Percentiles rank a stretch among this genome's conserved stretches.
Conservation (phyloP, 92 coral and sea anemone species). For the Plumapathes pennacea region DNA sequence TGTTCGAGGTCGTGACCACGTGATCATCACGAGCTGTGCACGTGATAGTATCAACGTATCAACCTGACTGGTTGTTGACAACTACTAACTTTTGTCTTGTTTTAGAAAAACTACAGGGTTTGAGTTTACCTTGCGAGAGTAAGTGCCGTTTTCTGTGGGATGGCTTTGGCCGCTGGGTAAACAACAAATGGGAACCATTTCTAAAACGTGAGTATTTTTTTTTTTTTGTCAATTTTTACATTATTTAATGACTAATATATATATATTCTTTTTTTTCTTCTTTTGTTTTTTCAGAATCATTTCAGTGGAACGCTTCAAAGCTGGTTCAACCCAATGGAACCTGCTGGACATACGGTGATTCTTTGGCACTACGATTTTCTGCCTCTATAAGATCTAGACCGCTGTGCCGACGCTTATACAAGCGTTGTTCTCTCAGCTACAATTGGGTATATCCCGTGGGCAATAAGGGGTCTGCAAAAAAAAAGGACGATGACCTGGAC, state of each 20-base stretch:
- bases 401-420: constrained; percentile 58
- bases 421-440: constrained; percentile 55
- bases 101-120: constrained; percentile 9
- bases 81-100: not conserved
- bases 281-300: no score
- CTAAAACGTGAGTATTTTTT: constrained; percentile 58
- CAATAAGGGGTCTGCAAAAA: constrained; percentile 11
- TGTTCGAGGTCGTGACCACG: no score
- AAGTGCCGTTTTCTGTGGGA: constrained; percentile 74
- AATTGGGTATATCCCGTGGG: constrained; percentile 82
- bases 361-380: constrained; percentile 52
- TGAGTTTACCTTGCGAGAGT: constrained; percentile 8
- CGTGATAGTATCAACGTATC: no score
- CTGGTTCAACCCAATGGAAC: constrained; percentile 32
- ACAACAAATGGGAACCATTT: constrained; percentile 62
- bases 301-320: constrained; percentile 19
- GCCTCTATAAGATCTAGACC: constrained; percentile 25
- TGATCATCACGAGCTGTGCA: no score
- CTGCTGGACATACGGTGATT: constrained; percentile 82
- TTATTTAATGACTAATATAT: no score
- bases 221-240: no score
- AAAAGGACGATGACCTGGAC: constrained; percentile 56
- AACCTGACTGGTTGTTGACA: no score
- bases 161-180: constrained; percentile 82
- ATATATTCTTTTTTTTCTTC: no score